Conservation (phyloP, 2,797 vertebrate species). For the Toxotes lorentzi region DNA sequence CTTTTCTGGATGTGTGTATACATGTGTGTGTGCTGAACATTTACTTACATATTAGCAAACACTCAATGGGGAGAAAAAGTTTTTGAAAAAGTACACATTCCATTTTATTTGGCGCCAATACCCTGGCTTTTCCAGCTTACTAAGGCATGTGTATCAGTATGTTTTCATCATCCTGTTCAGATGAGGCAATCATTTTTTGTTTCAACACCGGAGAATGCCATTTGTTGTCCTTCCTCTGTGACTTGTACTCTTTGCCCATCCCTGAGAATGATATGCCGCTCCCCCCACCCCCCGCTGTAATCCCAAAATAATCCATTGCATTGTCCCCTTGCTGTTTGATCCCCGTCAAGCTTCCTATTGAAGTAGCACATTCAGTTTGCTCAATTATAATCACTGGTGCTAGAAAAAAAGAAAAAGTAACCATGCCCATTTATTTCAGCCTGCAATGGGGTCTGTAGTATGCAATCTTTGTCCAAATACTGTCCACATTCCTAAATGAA, state of each 20-base stretch:
- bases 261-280: constrained; percentile 86
- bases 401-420: constrained; percentile 63
- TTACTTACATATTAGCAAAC: constrained; percentile 86
- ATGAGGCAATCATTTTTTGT: constrained; percentile 89
- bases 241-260: constrained; percentile 87
- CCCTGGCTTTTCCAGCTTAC: constrained; percentile 63
- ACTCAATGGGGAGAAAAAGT: constrained; percentile 51
- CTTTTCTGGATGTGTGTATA: constrained; percentile 71
- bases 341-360: constrained; percentile 88
- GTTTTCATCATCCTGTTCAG: constrained; percentile 68
- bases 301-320: constrained; percentile 75
- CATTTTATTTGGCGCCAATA: constrained; percentile 80
- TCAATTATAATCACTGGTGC: constrained; percentile 85
- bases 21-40: constrained; percentile 55
- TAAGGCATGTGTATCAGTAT: constrained; percentile 69
- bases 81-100: constrained; percentile 75
- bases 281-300: constrained; percentile 64
- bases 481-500: constrained; percentile 91
- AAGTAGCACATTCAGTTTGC: constrained; percentile 85
- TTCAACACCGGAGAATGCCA: constrained; percentile 87
- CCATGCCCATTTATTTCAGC: constrained; percentile 75
- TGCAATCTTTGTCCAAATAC: constrained; percentile 89
- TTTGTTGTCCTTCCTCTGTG: constrained; percentile 59
- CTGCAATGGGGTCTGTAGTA: constrained; percentile 88
- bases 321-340: constrained; percentile 87